Evolutionary conservation across 1,140 invertebrate species (phyloP), one percentile per base, ranked within the genome.

Genomic region (Drosophila tsacasi): DNA sequence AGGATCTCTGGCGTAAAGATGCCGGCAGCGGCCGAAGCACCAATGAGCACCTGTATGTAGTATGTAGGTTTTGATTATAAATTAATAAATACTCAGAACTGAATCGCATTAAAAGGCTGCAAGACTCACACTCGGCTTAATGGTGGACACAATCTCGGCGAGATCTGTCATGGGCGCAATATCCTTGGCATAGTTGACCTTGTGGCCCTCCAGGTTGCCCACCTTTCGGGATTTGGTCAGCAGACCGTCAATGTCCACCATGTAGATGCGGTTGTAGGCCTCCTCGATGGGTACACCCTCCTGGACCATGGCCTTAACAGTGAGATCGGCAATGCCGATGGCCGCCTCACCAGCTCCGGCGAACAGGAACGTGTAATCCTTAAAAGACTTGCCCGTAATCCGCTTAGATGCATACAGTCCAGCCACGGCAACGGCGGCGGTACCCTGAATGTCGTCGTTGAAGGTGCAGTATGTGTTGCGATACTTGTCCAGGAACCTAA

Each of bases 371-470:
- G 95, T 97, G 82, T 98, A 96, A 27, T 99, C 96, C 12, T 94
- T 94, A 44, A 99, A 95, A 68, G 95, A 96, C 63, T 95, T 96
- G 40, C 95, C 95, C 0, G 97, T 98, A 19, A 98, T 94, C 79
- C 97, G 94, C 49, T 96, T 94, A 3, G 97, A 96, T 1, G 98
- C 97, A 40, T 98, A 93, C 8, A 99, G 93, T 7, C 98, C 98
- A 30, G 98, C 97, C 1, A 99, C 97, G 15, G 97, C 97, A 1
- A 99, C 98, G 32, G 97, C 95, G 0, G 98, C 98, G 0, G 98
- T 99, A 25, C 98, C 98, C 94, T 99, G 98, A 92, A 99, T 99
- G 91, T 99, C 98, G 92, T 99, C 98, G 91, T 99, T 99, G 91
- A 99, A 99, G 8, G 97, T 99, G 89, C 98, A 99, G 86, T 98